Base-by-base conservation (phyloP, 2,888 invertebrate species). In the Timema cristinae region DNA sequence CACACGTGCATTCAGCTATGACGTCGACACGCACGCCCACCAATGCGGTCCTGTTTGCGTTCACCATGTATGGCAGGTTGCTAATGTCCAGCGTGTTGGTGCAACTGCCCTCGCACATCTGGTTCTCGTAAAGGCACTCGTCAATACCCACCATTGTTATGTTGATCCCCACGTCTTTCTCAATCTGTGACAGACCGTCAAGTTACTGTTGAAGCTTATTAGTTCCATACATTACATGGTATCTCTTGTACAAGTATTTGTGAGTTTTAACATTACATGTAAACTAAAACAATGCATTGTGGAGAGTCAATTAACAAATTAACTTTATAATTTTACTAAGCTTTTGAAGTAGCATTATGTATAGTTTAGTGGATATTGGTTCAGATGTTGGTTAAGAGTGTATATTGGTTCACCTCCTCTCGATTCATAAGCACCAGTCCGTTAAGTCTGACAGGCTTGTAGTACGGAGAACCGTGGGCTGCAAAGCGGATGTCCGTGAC, bases 111-210 rank as follows among this genome's bases (percentile, higher is more conserved):
- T 97, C 96, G 82, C 96, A 97, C 88, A 93, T 93, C 81, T 93
- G 92, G 81, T 95, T 95, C 85, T 97, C 96, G 81, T 95, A 94
- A 74, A 96, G 86, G 82, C 96, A 97, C 84, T 97, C 96, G 79
- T 97, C 98, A 77, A 99, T 97, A 75, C 97, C 97, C 16, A 98
- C 97, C 97, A 97, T 97, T 13, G 95, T 95, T 73, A 98, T 95
- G 80, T 95, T 95, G 74, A 97, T 93, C 63, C 96, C 97, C n/a
- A 97, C 94, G 75, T 92, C 91, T 78, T 91, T 89, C 83, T 97
- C 96, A 79, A 97, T 96, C 87, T 88, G 78, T 47, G 78, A 76
- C 71, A 50, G 75, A 66, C 66, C 68, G 71, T 73, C 66, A 15
- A 59, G 50, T 32, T 16, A 8, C 9, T 7, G 7, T 67, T 50